Evolutionary conservation across 2,113 vertebrate genomes (phyloP).

Genomic region (Cyanoliseus patagonus): DNA sequence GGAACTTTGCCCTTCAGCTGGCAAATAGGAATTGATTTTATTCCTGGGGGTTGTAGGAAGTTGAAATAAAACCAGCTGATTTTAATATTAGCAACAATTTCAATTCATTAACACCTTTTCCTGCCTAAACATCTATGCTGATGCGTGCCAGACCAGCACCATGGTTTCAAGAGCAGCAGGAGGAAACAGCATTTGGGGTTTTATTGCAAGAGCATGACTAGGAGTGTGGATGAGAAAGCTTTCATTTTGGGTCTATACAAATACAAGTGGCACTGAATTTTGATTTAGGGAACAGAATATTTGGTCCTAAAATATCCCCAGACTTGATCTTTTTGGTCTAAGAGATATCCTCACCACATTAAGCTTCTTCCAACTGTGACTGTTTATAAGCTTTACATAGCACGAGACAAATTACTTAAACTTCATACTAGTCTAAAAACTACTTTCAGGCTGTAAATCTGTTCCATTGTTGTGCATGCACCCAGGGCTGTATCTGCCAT

Average conservation of each 20-base stretch:
- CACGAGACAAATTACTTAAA: neutral
- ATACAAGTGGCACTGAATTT: neutral
- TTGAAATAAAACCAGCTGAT: neutral
- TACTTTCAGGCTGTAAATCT: neutral
- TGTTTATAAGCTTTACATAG: neutral
- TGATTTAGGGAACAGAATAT: neutral
- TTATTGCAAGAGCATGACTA: neutral
- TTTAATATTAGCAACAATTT: slow-evolving; percentile 37
- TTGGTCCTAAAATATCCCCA: neutral
- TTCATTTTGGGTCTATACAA: neutral
- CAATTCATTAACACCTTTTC: neutral
- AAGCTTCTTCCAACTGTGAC: neutral
- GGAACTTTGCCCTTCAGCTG: neutral
- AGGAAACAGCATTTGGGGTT: neutral
- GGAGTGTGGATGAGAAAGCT: neutral
- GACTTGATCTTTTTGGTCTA: neutral
- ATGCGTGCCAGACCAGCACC: neutral
- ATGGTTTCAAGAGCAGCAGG: neutral
- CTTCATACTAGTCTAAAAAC: neutral
- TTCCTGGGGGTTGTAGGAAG: neutral
- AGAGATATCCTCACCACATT: neutral
- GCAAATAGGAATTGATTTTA: neutral
- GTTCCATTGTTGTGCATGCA: neutral
- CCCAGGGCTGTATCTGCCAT: fast-evolving
- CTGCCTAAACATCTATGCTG: slow-evolving; percentile 24